A percentile compares a stretch with the other conserved stretches of the same genome.
Evolutionary conservation across 2,888 invertebrate genomes (phyloP).

Genomic region (Melolontha melolontha): DNA sequence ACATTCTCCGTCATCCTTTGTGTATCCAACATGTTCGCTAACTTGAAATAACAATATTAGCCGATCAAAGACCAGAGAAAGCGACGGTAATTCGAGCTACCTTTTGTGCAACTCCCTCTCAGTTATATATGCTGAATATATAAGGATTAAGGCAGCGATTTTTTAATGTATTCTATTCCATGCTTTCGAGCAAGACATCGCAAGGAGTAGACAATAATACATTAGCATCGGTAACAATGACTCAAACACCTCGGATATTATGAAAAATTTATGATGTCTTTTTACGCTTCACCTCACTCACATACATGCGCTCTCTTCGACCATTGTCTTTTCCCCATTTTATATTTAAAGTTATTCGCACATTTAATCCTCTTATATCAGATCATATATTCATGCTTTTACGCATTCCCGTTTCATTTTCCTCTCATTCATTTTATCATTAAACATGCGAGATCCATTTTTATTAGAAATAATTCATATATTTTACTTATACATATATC

Average conservation of each 20-base stretch:
- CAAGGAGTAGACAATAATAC: constrained; percentile 50
- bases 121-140: constrained; percentile 32
- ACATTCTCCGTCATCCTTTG: constrained; percentile 45
- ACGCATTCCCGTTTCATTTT: constrained; percentile 9
- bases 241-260: constrained; percentile 59
- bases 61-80: constrained; percentile 55
- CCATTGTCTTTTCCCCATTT: constrained; percentile 52
- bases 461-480: too few relatives aligned
- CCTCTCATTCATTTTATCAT: too few relatives aligned
- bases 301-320: background rate
- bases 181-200: background rate
- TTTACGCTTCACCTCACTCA: constrained; percentile 36
- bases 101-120: constrained; percentile 37
- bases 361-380: constrained; percentile 42
- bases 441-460: too few relatives aligned
- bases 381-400: constrained; percentile 19
- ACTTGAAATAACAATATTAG: constrained; percentile 55
- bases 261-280: constrained; percentile 61
- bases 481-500: too few relatives aligned
- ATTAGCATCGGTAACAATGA: constrained; percentile 62
- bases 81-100: constrained; percentile 43
- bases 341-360: constrained; percentile 34
- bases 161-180: constrained; percentile 46
- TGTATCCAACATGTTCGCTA: constrained; percentile 51
- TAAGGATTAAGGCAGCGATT: constrained; percentile 39